A percentile compares a stretch with the other conserved stretches of the same genome.
Conservation (phyloP, 2,888 invertebrate species). For the Bhutanitis thaidina region DNA sequence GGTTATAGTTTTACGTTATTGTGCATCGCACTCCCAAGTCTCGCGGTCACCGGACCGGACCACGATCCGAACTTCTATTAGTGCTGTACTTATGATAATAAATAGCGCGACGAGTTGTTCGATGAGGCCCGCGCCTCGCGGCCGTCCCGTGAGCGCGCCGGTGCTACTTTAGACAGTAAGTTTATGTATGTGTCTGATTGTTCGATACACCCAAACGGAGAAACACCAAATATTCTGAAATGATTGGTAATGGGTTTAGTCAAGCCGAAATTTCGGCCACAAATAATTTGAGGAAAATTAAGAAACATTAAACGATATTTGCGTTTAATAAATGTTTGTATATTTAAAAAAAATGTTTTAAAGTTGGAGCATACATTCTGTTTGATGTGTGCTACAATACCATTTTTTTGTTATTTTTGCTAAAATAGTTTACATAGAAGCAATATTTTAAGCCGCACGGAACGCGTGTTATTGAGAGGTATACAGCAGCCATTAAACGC, state of each 20-base stretch:
- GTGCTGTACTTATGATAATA: slow-evolving; percentile 78
- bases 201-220: slow-evolving; percentile 64
- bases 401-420: slow-evolving; percentile 54
- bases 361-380: slow-evolving; percentile 40
- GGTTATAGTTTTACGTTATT: slow-evolving; percentile 78
- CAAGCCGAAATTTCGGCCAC: slow-evolving; percentile 65
- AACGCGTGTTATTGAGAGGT: slow-evolving; percentile 6
- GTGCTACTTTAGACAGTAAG: slow-evolving; percentile 63
- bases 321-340: slow-evolving; percentile 46
- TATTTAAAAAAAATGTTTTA: slow-evolving; percentile 63
- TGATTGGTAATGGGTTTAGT: slow-evolving; percentile 45
- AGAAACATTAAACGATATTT: slow-evolving; percentile 30
- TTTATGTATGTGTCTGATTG: slow-evolving; percentile 69
- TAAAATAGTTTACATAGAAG: slow-evolving; percentile 50
- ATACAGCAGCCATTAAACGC: slow-evolving; percentile 3
- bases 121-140: slow-evolving; percentile 55
- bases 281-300: slow-evolving; percentile 43
- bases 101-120: slow-evolving; percentile 64
- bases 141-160: slow-evolving; percentile 39
- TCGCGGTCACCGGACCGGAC: slow-evolving; percentile 58
- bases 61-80: slow-evolving; percentile 71
- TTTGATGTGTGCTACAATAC: slow-evolving; percentile 49
- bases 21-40: slow-evolving; percentile 68
- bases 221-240: slow-evolving; percentile 63
- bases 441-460: slow-evolving; percentile 16